Base-by-base conservation (phyloP, 2,888 invertebrate species). In the Chorisops tibialis region DNA sequence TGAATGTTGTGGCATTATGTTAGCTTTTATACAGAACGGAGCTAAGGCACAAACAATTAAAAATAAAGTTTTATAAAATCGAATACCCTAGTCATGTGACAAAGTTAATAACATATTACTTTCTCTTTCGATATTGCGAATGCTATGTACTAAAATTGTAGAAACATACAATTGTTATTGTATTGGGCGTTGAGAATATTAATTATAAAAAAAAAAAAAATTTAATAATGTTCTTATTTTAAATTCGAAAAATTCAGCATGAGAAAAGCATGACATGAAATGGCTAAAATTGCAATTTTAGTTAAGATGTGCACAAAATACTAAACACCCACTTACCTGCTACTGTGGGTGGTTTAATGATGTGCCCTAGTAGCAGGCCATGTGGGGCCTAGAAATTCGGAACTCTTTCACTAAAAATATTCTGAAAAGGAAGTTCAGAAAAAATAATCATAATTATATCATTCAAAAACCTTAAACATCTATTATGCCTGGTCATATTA, bases 321-420 rank as follows among this genome's bases (percentile, higher is more conserved):
- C 30, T 7, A 30, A 62, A 43, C 59, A 67, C 66, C 65, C 67
- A 70, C 69, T 69, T 70, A 69, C 69, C 69, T 69, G 69, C 69
- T 70, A 70, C 69, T 68, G 66, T 65, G 67, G 69, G 64, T 52
- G 64, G 65, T 62, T 67, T 60, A 67, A 52, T 61, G 65, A 63
- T 66, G 65, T 65, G 63, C 67, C 69, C 59, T 67, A 69, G 69
- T 69, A 69, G 69, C 69, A 69, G 68, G 69, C 64, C 63, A 59
- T 63, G 51, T 61, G 52, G 62, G 52, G 54, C 49, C 61, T 47
- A 35, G 35, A 38, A 12, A 37, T n/a, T 50, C 50, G 11, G 21
- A 11, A 21, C n/a, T n/a, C n/a, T n/a, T 45, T 24, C 37, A 4
- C 47, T 12, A 7, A 47, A 47, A 19, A 18, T 19, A 6, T 45